These are phyloP conservation scores for Xanthostigma xanthostigma DNA, from an alignment of 2,888 invertebrate genomes.

Conservation along the genomic window DNA sequence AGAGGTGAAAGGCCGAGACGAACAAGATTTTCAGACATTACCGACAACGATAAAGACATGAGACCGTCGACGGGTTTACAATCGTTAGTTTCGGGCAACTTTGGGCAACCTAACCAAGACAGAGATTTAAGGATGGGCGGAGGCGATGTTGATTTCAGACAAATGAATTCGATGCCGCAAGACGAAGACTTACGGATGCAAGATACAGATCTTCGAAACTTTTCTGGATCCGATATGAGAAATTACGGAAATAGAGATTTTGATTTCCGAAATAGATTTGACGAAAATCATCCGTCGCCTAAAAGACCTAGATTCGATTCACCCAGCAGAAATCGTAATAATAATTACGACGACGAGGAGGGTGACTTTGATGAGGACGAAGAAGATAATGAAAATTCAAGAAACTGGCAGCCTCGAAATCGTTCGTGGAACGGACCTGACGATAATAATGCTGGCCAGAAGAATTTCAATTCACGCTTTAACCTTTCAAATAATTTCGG, in stretches of 20 bases:
- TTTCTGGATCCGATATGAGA: background rate
- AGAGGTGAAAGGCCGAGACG: slow-evolving; percentile 3
- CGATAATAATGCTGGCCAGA: background rate
- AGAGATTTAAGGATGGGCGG: background rate
- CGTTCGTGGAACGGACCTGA: background rate
- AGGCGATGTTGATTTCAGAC: background rate
- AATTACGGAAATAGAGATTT: background rate
- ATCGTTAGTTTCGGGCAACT: background rate
- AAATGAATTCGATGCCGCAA: background rate
- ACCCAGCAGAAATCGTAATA: background rate
- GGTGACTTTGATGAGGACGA: background rate
- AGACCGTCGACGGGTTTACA: background rate
- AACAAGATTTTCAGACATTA: slow-evolving; percentile 5
- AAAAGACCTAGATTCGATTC: background rate
- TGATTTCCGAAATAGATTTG: slow-evolving; percentile 1
- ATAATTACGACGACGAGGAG: background rate
- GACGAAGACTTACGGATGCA: background rate
- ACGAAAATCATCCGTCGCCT: background rate
- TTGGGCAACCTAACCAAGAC: background rate
- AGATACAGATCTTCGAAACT: slow-evolving; percentile 1
- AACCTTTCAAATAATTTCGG: background rate
- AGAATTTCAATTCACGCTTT: background rate
- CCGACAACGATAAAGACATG: background rate
- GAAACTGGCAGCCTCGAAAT: background rate
- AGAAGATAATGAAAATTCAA: background rate